phyloP scores from a whole-genome alignment of 2,888 invertebrate species.

The Hartigia nigra region DNA sequence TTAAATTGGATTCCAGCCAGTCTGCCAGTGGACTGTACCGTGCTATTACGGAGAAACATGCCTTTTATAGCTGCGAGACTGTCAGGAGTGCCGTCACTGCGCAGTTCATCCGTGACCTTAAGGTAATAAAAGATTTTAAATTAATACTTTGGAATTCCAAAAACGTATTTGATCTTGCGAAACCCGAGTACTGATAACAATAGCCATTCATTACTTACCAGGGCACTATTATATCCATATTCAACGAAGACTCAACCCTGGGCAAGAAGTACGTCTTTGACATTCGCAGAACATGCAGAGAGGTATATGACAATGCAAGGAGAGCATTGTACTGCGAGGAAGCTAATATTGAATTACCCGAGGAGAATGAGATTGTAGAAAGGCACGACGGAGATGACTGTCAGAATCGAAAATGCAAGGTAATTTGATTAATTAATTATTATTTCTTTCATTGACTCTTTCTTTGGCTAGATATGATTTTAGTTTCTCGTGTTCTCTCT shows the following conservation, averaged over 20 bases:
- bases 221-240: slow-evolving; percentile 90
- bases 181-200: neutral
- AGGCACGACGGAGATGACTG: slow-evolving; percentile 57
- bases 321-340: slow-evolving; percentile 74
- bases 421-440: slow-evolving; percentile 20
- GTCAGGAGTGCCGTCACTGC: slow-evolving; percentile 88
- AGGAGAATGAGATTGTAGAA: slow-evolving; percentile 54
- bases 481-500: slow-evolving; percentile 32
- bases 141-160: neutral
- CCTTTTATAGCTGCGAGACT: slow-evolving; percentile 93
- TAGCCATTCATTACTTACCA: slow-evolving; percentile 48
- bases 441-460: neutral
- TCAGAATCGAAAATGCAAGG: slow-evolving; percentile 62
- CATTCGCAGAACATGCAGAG: slow-evolving; percentile 87
- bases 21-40: slow-evolving; percentile 86
- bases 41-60: slow-evolving; percentile 91
- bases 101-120: slow-evolving; percentile 89
- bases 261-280: slow-evolving; percentile 93
- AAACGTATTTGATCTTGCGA: neutral
- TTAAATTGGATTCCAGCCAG: slow-evolving; percentile 84
- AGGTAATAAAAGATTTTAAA: slow-evolving; percentile 65
- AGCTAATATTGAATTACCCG: slow-evolving; percentile 55
- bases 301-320: slow-evolving; percentile 89
- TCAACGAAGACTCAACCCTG: slow-evolving; percentile 87
- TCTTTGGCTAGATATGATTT: neutral